Evolutionary conservation across 2,888 invertebrate species (phyloP).

Genomic region (Monopis laevigella): DNA sequence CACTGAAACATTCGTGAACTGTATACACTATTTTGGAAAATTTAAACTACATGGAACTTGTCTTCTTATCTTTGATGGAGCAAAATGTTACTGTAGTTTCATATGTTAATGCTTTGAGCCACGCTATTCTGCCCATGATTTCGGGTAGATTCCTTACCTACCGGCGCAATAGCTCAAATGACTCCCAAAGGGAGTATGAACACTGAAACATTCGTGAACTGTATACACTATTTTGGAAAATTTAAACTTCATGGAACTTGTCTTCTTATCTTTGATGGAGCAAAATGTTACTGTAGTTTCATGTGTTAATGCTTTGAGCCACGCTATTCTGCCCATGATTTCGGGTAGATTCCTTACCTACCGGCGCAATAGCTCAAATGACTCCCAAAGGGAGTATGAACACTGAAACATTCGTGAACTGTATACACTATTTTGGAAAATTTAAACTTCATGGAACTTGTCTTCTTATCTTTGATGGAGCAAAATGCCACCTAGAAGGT

Average conservation of each 20-base stretch:
- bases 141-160: not conserved
- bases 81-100: too few species aligned
- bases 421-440: conserved; percentile 25
- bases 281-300: not conserved
- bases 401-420: not conserved
- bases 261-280: conserved; percentile 4
- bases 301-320: not conserved
- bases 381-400: not conserved
- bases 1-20: too few species aligned
- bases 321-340: not conserved
- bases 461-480: conserved; percentile 4
- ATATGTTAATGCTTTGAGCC: too few species aligned
- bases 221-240: not conserved
- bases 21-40: too few species aligned
- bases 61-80: too few species aligned
- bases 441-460: not conserved
- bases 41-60: too few species aligned
- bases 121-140: too few species aligned
- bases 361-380: not conserved
- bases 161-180: too few species aligned
- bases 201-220: not conserved
- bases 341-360: not conserved
- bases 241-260: not conserved
- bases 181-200: too few species aligned
- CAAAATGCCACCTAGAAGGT: conserved; percentile 24